Percentiles rank a stretch among this genome's conserved stretches.
Evolutionary conservation across 1,140 invertebrate genomes (phyloP).

Genomic region (Prorops nasuta): DNA sequence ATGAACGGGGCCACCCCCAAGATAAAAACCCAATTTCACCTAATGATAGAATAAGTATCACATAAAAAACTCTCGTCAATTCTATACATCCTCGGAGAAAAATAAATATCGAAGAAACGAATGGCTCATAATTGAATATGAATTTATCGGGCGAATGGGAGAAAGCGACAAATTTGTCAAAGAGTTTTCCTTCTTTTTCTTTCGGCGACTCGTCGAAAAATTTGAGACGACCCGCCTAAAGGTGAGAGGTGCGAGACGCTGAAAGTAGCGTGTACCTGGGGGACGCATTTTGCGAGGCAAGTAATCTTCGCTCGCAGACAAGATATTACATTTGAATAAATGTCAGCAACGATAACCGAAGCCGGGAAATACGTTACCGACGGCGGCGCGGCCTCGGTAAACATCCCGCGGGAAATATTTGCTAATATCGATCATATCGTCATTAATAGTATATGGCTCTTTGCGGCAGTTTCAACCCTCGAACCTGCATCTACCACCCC

Average conservation of each 20-base stretch:
- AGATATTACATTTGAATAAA: conserved; percentile 59
- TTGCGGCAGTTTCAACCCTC: conserved; percentile 17
- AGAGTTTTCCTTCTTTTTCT: too few relatives aligned
- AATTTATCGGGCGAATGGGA: too few relatives aligned
- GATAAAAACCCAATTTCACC: too few relatives aligned
- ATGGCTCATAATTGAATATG: too few relatives aligned
- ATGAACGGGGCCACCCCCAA: too few relatives aligned
- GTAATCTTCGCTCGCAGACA: conserved; percentile 51
- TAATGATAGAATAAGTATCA: too few relatives aligned
- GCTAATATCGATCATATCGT: conserved; percentile 53
- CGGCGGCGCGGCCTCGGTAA: conserved; percentile 24
- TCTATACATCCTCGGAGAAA: too few relatives aligned
- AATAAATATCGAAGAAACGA: too few relatives aligned
- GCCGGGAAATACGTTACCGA: conserved; percentile 38
- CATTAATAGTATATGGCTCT: conserved; percentile 43
- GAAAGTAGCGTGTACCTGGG: conserved; percentile 31
- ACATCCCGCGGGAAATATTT: conserved; percentile 52
- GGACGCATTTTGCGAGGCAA: conserved; percentile 48
- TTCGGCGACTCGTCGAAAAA: too few relatives aligned
- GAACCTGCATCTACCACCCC: not conserved
- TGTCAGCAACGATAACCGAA: conserved; percentile 48
- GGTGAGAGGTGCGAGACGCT: not conserved
- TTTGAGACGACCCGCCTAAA: conserved; percentile 10
- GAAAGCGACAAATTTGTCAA: too few relatives aligned
- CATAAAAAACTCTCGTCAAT: too few relatives aligned